Evolutionary conservation across 2,113 vertebrate species (phyloP).

Genomic region (Rhinolophus ferrumequinum): DNA sequence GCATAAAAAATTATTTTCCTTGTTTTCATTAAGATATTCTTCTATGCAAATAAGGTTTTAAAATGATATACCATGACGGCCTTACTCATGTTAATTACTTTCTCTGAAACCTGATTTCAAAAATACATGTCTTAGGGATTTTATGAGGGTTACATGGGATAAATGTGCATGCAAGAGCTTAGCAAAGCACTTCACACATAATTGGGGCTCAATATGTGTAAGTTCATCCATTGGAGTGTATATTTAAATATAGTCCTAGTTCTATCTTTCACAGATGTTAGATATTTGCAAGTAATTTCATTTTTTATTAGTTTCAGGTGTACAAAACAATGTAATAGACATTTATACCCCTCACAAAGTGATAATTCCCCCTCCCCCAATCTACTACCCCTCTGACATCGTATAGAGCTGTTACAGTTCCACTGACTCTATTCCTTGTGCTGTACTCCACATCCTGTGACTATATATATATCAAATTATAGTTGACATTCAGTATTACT

Average conservation of each 20-base stretch:
- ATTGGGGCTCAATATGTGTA: background rate
- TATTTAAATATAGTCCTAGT: background rate
- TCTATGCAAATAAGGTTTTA: background rate
- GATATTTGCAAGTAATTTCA: conserved; percentile 32
- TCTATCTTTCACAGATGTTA: background rate
- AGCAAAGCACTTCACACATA: background rate
- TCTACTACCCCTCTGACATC: no score
- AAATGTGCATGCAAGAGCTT: background rate
- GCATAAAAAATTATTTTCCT: background rate
- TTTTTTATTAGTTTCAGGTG: background rate
- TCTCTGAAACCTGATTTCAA: conserved; percentile 13
- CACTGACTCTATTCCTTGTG: no score
- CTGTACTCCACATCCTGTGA: no score
- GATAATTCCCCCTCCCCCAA: no score
- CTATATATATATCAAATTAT: no score
- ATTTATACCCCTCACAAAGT: no score
- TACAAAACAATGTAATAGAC: no score
- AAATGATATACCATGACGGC: background rate
- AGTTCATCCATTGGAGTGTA: background rate
- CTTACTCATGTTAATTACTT: background rate
- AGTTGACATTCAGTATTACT: no score
- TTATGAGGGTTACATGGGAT: background rate
- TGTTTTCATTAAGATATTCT: background rate
- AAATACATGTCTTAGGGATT: background rate
- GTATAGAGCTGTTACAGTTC: no score